Evolutionary conservation across 2,113 vertebrate species (phyloP), one percentile per base, ranked within the genome.

Genomic region (Mesocricetus auratus): DNA sequence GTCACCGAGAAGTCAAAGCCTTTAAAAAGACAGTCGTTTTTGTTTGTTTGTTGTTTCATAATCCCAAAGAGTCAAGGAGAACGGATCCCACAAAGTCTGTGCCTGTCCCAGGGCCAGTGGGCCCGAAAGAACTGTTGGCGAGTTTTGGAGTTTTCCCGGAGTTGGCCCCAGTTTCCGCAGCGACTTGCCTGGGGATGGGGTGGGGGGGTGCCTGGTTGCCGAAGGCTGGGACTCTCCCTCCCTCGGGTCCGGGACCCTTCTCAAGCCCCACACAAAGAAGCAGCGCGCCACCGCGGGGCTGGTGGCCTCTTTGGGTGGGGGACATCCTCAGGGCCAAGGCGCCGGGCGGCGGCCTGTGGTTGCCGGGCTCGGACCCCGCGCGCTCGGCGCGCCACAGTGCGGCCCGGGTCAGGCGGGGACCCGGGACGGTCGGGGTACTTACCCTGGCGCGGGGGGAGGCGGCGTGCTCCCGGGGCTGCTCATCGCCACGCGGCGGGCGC

Each of bases 401-500:
- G 64, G 31, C 47, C 68, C 15, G 45, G 42, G 45, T 33, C 85
- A 2, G 45, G 42, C 22, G 3, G 36, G 36, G 47, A n/a, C 66
- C 68, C 60, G 5, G 74, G 39, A 16, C 33, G 19, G 39, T 19
- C 79, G 3, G 4, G 74, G 92, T 97, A 99, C 99, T 99, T 98
- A 99, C 99, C 62, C 45, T 64, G 96, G 78, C 9, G 31, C 94
- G n/a, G 3, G 39, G 88, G 10, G 93, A 89, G 87, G 94, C 95
- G 21, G 2, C 83, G 97, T 71, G 97, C 81, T 91, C 93, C 97
- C 96, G 97, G n/a, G 90, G 96, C 74, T 73, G 98, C 91, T 98
- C 98, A 98, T 98, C 92, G 97, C 97, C 95, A 39, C 95, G 92
- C 4, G 97, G 98, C 95, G 58, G 81, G 58, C 24, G 1, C 39